Conservation (phyloP, 1,140 invertebrate genomes). For the Parasteatoda tepidariorum region DNA sequence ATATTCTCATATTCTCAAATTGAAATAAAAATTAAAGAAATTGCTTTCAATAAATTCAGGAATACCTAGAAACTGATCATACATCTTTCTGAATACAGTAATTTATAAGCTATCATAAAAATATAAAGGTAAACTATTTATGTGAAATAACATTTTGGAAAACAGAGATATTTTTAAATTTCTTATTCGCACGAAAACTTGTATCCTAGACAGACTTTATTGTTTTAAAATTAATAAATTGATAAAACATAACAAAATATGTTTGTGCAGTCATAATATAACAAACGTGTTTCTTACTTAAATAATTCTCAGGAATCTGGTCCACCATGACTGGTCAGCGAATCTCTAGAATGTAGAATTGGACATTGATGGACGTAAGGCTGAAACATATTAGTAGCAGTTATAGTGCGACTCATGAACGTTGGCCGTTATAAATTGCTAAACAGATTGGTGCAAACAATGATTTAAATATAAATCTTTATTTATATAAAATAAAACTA, state of each 20-base stretch:
- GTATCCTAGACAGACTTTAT: no score
- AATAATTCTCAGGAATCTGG: slow-evolving; percentile 3
- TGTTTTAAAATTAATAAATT: neutral
- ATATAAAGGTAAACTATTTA: no score
- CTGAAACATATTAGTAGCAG: slow-evolving; percentile 54
- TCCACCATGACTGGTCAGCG: slow-evolving; percentile 14
- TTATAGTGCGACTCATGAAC: slow-evolving; percentile 19
- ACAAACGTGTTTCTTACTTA: slow-evolving; percentile 35
- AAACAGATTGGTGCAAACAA: slow-evolving; percentile 32
- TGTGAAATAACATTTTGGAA: no score
- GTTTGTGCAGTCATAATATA: neutral
- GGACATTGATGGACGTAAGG: neutral
- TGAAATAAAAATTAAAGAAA: no score
- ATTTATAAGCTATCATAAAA: no score
- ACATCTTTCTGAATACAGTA: no score
- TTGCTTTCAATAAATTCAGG: no score
- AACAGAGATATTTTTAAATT: no score
- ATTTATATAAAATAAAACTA: no score
- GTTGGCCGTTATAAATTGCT: neutral
- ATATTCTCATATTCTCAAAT: no score
- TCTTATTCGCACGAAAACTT: no score
- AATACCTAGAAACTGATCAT: no score
- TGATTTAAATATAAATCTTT: neutral
- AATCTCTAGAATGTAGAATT: slow-evolving; percentile 18
- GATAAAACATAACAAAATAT: neutral